Evolutionary conservation across 2,797 vertebrate species (phyloP).

Genomic region (Tolypeutes matacus): DNA sequence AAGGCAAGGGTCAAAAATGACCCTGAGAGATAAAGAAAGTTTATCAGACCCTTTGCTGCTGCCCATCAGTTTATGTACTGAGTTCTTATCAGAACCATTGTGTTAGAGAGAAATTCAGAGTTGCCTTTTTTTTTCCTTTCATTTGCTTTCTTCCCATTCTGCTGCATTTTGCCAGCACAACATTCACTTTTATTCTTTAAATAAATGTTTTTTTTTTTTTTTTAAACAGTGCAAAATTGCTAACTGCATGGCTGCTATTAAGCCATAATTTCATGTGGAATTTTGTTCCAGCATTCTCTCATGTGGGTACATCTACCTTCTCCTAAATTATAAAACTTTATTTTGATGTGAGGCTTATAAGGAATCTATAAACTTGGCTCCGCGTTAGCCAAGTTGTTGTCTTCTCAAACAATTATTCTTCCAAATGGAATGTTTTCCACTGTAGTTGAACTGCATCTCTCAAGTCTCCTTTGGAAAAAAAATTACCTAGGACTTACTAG

Average conservation of each 20-base stretch:
- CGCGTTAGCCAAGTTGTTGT: neutral
- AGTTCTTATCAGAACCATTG: neutral
- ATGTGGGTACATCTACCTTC: neutral
- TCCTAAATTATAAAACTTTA: constrained; percentile 20
- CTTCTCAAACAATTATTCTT: constrained; percentile 61
- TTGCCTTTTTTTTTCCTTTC: neutral
- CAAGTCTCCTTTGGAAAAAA: neutral
- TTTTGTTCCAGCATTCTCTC: constrained; percentile 12
- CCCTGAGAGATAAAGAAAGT: neutral
- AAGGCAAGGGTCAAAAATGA: neutral
- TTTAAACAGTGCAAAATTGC: neutral
- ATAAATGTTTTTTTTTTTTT: constrained; percentile 10
- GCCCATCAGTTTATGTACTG: neutral
- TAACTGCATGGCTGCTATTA: constrained; percentile 59
- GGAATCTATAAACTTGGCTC: neutral
- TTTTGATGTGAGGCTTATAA: constrained; percentile 49
- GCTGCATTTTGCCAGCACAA: neutral
- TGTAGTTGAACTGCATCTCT: neutral
- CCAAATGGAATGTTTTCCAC: constrained; percentile 44
- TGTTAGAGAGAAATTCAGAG: constrained; percentile 13
- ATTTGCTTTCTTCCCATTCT: neutral
- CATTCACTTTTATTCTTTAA: constrained; percentile 66
- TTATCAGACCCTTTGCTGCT: neutral
- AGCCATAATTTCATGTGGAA: constrained; percentile 29
- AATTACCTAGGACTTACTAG: neutral